Conservation (phyloP, 2,113 vertebrate genomes). For the Mastomys natalensis region DNA sequence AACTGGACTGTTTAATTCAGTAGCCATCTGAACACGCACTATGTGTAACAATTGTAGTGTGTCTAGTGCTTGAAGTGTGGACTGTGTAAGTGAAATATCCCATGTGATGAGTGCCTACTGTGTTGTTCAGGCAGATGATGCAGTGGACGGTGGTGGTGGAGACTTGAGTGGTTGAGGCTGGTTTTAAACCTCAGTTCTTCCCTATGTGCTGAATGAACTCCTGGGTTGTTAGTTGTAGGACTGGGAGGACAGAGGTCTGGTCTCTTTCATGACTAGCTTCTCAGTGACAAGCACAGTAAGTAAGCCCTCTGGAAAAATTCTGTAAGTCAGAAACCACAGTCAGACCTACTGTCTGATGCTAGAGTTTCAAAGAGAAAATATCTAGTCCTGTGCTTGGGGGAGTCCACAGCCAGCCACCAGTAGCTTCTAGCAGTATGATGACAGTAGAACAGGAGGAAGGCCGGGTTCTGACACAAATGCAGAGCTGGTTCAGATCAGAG, state of each 20-base stretch:
- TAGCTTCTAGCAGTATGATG: not conserved
- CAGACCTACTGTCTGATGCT: not conserved
- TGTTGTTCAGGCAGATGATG: not conserved
- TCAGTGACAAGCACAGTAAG: not conserved
- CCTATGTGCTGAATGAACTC: not conserved
- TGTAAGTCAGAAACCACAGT: not conserved
- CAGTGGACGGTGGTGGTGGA: not conserved
- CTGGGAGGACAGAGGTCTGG: not conserved
- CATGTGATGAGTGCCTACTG: not conserved
- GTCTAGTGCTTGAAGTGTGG: not conserved
- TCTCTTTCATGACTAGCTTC: not conserved
- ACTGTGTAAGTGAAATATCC: not conserved
- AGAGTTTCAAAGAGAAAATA: slow-evolving; percentile 12
- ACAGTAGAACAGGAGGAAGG: not conserved
- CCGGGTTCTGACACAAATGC: not conserved
- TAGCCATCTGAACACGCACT: not conserved
- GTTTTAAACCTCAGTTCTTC: slow-evolving; percentile 21
- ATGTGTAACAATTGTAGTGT: not conserved
- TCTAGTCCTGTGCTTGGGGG: not conserved
- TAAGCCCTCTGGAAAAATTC: slow-evolving; percentile 6
- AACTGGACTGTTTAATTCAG: not conserved
- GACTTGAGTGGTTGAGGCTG: not conserved
- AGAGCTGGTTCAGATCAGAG: not conserved
- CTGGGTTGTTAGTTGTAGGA: not conserved
- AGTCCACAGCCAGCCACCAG: not conserved